phyloP scores from a whole-genome alignment of 2,113 vertebrate genomes.

The Podiceps cristatus region DNA sequence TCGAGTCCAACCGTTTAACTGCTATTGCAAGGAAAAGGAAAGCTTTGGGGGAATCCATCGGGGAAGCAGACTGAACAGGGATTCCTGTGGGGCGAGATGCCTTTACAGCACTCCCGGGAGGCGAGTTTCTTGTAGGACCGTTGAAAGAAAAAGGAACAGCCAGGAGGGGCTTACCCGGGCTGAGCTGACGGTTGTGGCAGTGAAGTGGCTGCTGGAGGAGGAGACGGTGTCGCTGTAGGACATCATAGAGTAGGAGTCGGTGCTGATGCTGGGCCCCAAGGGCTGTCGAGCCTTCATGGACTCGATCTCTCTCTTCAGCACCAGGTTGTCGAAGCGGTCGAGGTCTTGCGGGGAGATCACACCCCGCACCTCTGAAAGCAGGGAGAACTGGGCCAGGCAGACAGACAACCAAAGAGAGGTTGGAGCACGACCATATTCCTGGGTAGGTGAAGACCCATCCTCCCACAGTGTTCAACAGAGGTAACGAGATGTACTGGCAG shows the following conservation, averaged over 20 bases:
- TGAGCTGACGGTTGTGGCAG: conserved; percentile 94
- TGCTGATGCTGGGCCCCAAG: conserved; percentile 33
- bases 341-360: conserved; percentile 90
- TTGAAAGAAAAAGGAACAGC: background rate
- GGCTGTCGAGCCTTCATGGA: conserved; percentile 93
- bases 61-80: background rate
- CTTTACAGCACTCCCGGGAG: accelerated
- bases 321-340: conserved; percentile 91
- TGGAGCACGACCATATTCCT: background rate
- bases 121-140: accelerated
- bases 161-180: conserved; percentile 84
- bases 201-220: conserved; percentile 92
- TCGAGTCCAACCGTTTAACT: too few species aligned
- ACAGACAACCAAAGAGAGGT: background rate
- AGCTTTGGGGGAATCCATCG: accelerated
- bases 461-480: background rate
- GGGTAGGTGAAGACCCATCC: background rate
- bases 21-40: accelerated
- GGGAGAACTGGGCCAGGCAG: conserved; percentile 84
- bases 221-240: conserved; percentile 91
- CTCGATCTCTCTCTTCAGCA: conserved; percentile 92
- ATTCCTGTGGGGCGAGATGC: accelerated
- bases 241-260: conserved; percentile 86
- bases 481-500: background rate
- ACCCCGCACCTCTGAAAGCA: conserved; percentile 91